Base-by-base conservation (phyloP, 2,113 vertebrate genomes). In the Nanger granti region DNA sequence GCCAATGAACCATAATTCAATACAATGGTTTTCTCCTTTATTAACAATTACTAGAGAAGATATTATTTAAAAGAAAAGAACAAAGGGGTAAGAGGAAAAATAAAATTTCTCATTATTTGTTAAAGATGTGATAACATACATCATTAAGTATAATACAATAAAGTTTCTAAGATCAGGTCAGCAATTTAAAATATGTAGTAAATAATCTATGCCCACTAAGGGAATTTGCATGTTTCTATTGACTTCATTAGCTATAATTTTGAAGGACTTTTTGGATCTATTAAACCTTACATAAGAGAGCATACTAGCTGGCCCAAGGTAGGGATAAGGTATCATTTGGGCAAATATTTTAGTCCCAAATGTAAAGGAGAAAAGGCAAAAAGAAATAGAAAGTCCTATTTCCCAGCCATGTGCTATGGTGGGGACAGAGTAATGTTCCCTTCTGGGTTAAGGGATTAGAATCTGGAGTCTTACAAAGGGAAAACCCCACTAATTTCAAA, bases 11-110 rank as follows among this genome's bases (percentile, higher is more conserved):
- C 80, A 83, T 83, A 55, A 54, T 95, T 92, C 41, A 98, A 41
- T 47, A 79, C 52, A 85, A 87, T 60, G 37, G 17, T 85, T 95
- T 93, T 89, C 47, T 13, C 57, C 55, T 82, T 97, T 94, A 80
- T 93, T 93, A 93, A 90, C 55, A 97, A 93, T 24, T 93, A 88
- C 15, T 66, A 95, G 52, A 95, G 47, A 83, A 94, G 37, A 86
- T 86, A 93, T 37, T 94, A 69, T 47, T 96, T 97, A 88, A 96
- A 95, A 94, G 34, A 60, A 96, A 95, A 92, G 62, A 96, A 96
- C 54, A 95, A 64, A 93, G 22, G 29, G 8, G 92, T 93, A 86
- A 98, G 55, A 84, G 79, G 26, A 91, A 97, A 97, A 95, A 55
- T 80, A 69, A 88, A 94, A 97, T 76, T 55, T 88, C 87, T 95